Evolutionary conservation across 53 echinoderm and acorn worm genomes (phyloP).

Genomic region (Arbacia lixula): DNA sequence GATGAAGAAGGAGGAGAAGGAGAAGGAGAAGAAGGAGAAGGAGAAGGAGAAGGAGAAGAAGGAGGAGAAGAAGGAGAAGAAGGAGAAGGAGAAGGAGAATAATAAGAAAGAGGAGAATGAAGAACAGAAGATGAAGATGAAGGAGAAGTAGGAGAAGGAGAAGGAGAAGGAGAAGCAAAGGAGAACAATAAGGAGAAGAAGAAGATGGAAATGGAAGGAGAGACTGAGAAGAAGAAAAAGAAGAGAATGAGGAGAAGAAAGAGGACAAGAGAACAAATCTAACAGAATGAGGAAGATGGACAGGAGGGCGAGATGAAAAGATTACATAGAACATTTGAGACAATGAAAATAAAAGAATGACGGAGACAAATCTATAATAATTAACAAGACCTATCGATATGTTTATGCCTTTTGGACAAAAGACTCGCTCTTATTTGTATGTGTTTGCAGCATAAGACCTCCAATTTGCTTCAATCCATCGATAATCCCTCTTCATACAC

Average conservation of each 20-base stretch:
- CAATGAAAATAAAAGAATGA: background rate
- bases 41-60: background rate
- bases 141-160: background rate
- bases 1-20: background rate
- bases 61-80: background rate
- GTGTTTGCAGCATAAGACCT: too few relatives aligned
- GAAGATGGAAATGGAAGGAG: background rate
- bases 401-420: too few relatives aligned
- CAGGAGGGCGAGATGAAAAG: background rate
- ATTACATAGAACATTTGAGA: background rate
- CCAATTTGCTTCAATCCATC: too few relatives aligned
- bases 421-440: too few relatives aligned
- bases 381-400: too few relatives aligned
- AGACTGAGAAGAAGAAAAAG: background rate
- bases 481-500: too few relatives aligned
- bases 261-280: background rate
- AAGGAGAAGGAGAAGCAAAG: background rate
- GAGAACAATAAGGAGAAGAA: background rate
- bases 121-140: background rate
- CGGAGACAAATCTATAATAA: too few relatives aligned
- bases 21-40: background rate
- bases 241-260: background rate
- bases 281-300: background rate
- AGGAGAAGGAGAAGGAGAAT: background rate
- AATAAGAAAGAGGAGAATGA: background rate